Evolutionary conservation across 2,797 vertebrate species (phyloP).

Genomic region (Chrysocyon brachyurus): DNA sequence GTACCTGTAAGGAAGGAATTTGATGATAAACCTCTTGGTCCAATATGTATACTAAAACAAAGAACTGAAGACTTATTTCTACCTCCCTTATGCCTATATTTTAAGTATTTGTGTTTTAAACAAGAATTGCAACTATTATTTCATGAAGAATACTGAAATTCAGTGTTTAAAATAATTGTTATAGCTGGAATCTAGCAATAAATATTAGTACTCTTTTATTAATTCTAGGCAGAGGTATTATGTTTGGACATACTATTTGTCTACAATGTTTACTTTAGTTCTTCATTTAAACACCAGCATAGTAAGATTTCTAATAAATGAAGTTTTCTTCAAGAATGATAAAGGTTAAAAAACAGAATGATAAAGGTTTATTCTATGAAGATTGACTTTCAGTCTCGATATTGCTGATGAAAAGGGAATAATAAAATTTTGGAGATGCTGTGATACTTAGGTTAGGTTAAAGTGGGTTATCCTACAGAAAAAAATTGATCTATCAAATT

Average conservation of each 20-base stretch:
- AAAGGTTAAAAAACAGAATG: background rate
- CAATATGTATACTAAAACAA: constrained; percentile 9
- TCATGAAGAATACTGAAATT: background rate
- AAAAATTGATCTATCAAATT: background rate
- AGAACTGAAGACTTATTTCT: constrained; percentile 24
- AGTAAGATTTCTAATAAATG: constrained; percentile 42
- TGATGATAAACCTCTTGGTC: constrained; percentile 37
- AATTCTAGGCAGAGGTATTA: constrained; percentile 43
- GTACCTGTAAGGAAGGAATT: background rate
- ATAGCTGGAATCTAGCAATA: background rate
- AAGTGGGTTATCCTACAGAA: constrained; percentile 33
- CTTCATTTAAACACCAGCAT: constrained; percentile 21
- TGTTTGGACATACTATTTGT: constrained; percentile 8
- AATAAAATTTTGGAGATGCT: constrained; percentile 18
- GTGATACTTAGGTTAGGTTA: constrained; percentile 1
- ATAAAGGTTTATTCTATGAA: constrained; percentile 20
- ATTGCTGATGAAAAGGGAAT: constrained; percentile 45
- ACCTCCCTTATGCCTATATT: background rate
- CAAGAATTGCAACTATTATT: constrained; percentile 39
- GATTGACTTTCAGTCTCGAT: constrained; percentile 1
- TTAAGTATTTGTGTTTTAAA: constrained; percentile 41
- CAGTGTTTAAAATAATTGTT: constrained; percentile 58
- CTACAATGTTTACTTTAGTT: constrained; percentile 44
- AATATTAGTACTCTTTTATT: constrained; percentile 20
- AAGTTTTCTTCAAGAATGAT: constrained; percentile 40